A percentile compares a stretch with the other conserved stretches of the same genome.
Evolutionary conservation across 2,888 invertebrate genomes (phyloP).

Genomic region (Disparrhopalites patrizii): DNA sequence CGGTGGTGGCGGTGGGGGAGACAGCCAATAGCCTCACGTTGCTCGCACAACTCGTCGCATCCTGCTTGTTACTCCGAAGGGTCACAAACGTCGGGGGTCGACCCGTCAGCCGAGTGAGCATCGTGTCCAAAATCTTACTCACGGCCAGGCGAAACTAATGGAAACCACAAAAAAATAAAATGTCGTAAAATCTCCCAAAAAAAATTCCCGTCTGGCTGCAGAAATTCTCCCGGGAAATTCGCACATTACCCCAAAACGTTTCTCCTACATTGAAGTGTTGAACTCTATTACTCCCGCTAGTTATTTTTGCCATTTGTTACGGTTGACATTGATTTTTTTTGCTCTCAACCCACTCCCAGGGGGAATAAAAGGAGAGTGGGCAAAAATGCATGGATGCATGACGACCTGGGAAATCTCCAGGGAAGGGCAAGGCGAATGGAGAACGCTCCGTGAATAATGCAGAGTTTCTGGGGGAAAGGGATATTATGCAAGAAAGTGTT

Average conservation of each 20-base stretch:
- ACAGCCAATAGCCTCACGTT: slow-evolving; percentile 50
- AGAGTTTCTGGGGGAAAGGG: too few species aligned
- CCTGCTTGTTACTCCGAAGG: slow-evolving; percentile 46
- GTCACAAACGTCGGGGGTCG: slow-evolving; percentile 36
- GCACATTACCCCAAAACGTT: neutral
- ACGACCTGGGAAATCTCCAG: too few species aligned
- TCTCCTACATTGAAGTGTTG: neutral
- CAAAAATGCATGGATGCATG: too few species aligned
- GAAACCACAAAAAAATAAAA: slow-evolving; percentile 5
- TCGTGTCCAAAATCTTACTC: slow-evolving; percentile 5
- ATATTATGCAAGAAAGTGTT: too few species aligned
- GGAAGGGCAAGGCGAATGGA: too few species aligned
- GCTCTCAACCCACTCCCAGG: too few species aligned
- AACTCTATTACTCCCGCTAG: neutral
- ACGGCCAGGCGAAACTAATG: neutral
- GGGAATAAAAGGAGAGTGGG: too few species aligned
- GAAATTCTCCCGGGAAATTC: neutral
- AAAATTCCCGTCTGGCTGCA: neutral
- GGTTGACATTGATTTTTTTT: neutral
- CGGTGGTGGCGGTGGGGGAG: slow-evolving; percentile 49
- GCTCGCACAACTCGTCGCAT: slow-evolving; percentile 50
- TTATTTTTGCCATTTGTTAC: neutral
- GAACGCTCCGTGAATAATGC: too few species aligned
- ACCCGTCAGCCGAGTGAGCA: slow-evolving; percentile 47
- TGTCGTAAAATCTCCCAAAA: neutral